These are phyloP conservation scores for Drosophila watanabei DNA, from an alignment of 1,140 invertebrate genomes.

Conservation along the genomic window DNA sequence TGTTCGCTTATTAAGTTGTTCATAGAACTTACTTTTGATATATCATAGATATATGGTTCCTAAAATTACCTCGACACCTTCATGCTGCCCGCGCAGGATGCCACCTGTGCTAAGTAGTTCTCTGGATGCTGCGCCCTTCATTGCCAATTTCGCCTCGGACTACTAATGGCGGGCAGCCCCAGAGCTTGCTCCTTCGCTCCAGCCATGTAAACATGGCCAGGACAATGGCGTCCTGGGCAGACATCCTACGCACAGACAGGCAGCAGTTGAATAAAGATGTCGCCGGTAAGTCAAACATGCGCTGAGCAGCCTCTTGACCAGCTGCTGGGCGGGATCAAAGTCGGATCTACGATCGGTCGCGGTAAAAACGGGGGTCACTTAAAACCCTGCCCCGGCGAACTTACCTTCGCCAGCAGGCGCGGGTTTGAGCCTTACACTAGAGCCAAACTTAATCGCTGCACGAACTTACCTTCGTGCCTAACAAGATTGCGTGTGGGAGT, in stretches of 20 bases:
- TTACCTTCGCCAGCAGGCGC: slow-evolving; percentile 68
- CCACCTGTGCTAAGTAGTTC: background rate
- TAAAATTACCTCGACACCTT: slow-evolving; percentile 90
- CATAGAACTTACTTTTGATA: slow-evolving; percentile 97
- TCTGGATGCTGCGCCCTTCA: slow-evolving; percentile 4
- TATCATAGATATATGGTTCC: slow-evolving; percentile 98
- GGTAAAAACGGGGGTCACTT: slow-evolving; percentile 57
- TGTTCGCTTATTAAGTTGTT: slow-evolving; percentile 88
- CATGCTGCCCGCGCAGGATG: slow-evolving; percentile 82
- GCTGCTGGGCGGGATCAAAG: slow-evolving; percentile 56
- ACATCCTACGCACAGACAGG: slow-evolving; percentile 30
- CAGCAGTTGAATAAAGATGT: slow-evolving; percentile 81
- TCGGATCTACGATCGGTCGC: slow-evolving; percentile 60
- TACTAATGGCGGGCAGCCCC: slow-evolving; percentile 48
- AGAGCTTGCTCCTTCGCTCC: slow-evolving; percentile 11
- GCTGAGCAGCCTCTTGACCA: slow-evolving; percentile 43
- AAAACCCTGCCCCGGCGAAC: slow-evolving; percentile 74
- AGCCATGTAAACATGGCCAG: slow-evolving; percentile 8
- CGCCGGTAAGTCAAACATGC: slow-evolving; percentile 77
- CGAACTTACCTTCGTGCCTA: slow-evolving; percentile 83
- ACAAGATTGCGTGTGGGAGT: slow-evolving; percentile 33
- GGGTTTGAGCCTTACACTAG: slow-evolving; percentile 61
- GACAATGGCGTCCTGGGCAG: slow-evolving; percentile 19
- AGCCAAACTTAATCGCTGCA: slow-evolving; percentile 62
- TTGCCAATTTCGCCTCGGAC: slow-evolving; percentile 61